Evolutionary conservation across 2,113 vertebrate genomes (phyloP).

Genomic region (Brachyhypopomus occidentalis): DNA sequence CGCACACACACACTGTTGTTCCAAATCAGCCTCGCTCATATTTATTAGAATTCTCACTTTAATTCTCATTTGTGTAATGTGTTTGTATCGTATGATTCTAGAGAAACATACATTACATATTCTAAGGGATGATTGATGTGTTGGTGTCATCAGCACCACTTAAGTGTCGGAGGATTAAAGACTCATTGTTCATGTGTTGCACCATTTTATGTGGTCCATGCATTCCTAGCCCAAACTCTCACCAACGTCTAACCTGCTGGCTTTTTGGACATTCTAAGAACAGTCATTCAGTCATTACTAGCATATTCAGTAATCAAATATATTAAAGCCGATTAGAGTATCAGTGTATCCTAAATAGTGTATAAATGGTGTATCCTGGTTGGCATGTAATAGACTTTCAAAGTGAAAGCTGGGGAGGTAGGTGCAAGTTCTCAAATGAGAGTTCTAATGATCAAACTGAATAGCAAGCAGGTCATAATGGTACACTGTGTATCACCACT

Average conservation of each 20-base stretch:
- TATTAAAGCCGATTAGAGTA: conserved; percentile 1
- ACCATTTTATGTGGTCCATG: not conserved
- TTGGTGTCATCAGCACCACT: not conserved
- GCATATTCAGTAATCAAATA: not conserved
- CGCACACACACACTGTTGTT: too few species aligned
- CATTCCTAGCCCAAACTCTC: not conserved
- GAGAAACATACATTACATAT: not conserved
- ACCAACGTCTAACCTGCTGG: not conserved
- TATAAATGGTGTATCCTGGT: conserved; percentile 19
- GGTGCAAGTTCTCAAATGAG: not conserved
- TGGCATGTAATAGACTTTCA: conserved; percentile 34
- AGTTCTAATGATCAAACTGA: conserved; percentile 5
- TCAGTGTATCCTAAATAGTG: not conserved
- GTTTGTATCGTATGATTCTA: not conserved
- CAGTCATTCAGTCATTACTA: not conserved
- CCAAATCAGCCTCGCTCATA: not conserved
- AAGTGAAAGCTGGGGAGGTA: not conserved
- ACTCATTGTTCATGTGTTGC: not conserved
- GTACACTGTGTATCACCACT: conserved; percentile 39
- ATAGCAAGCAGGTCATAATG: conserved; percentile 12
- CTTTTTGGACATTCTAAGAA: conserved; percentile 15
- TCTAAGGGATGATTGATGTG: not conserved
- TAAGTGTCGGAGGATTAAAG: not conserved
- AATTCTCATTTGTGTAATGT: not conserved
- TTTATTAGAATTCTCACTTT: not conserved